Percentiles rank a stretch among this genome's conserved stretches.
Conservation (phyloP, 2,113 vertebrate genomes). For the Xenopus borealis region DNA sequence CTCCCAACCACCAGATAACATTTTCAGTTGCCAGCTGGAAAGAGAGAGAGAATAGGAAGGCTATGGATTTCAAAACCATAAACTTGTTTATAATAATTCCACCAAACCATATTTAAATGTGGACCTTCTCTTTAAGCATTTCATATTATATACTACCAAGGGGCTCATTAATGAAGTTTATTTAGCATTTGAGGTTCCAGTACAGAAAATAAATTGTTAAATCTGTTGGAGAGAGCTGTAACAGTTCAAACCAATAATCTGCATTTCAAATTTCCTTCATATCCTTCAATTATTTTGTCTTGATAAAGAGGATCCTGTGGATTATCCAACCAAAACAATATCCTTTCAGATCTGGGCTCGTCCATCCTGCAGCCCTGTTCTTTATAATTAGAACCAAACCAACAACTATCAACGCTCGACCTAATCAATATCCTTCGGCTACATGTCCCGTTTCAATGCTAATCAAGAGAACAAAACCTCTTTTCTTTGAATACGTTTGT, state of each 20-base stretch:
- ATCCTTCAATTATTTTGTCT: constrained; percentile 14
- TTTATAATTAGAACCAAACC: constrained; percentile 33
- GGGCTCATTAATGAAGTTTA: too few species aligned
- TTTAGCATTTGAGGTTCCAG: too few species aligned
- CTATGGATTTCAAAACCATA: too few species aligned
- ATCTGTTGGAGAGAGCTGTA: too few species aligned
- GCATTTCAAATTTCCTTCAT: constrained; percentile 3
- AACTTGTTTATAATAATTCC: too few species aligned
- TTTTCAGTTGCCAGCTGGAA: too few species aligned
- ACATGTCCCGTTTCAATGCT: constrained; percentile 34
- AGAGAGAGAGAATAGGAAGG: too few species aligned
- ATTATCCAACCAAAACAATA: constrained; percentile 43
- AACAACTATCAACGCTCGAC: constrained; percentile 20
- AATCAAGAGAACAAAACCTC: constrained; percentile 44
- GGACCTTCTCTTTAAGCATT: too few species aligned
- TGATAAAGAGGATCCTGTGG: constrained; percentile 37
- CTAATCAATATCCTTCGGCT: constrained; percentile 43
- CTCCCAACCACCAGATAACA: too few species aligned
- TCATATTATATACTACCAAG: too few species aligned
- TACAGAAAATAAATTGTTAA: too few species aligned
- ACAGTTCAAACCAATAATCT: background rate
- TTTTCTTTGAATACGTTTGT: constrained; percentile 46
- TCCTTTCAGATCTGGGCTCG: constrained; percentile 22
- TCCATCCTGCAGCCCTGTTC: constrained; percentile 10
- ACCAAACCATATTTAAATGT: too few species aligned